Conservation (phyloP, 2,797 vertebrate species). For the Gila robusta region DNA sequence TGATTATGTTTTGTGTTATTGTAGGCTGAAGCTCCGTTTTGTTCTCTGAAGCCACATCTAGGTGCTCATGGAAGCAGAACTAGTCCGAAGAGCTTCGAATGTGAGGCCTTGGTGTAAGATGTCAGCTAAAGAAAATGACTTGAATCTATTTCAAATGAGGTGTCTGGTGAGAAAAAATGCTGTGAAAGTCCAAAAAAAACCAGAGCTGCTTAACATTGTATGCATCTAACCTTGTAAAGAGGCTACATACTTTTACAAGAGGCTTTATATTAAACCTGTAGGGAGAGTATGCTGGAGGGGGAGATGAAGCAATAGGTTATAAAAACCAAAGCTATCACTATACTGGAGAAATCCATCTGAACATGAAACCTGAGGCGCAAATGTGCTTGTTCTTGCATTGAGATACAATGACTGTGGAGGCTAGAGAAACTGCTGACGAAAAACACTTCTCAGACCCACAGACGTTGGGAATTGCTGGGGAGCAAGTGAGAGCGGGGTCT, state of each 20-base stretch:
- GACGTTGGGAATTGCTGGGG: constrained; percentile 57
- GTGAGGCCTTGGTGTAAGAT: constrained; percentile 33
- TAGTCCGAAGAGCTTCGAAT: constrained; percentile 19
- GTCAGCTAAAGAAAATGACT: constrained; percentile 27
- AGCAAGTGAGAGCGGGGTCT: constrained; percentile 59
- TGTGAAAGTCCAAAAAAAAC: constrained; percentile 52
- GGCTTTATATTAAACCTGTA: constrained; percentile 33
- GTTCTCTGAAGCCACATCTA: constrained; percentile 43
- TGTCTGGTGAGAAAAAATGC: constrained; percentile 47
- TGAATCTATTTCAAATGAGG: constrained; percentile 46
- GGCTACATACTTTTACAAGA: constrained; percentile 50
- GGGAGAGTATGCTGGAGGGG: not conserved
- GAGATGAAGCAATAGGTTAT: constrained; percentile 49
- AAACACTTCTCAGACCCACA: constrained; percentile 38
- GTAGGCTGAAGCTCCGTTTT: constrained; percentile 37
- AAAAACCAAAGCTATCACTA: constrained; percentile 24
- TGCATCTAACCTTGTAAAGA: constrained; percentile 43
- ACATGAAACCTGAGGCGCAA: constrained; percentile 11
- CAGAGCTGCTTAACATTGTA: constrained; percentile 35
- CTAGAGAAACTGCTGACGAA: constrained; percentile 32
- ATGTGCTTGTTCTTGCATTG: constrained; percentile 10
- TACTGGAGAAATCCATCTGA: constrained; percentile 5
- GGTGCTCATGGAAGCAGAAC: constrained; percentile 13
- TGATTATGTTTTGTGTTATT: constrained; percentile 37
- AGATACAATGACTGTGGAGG: constrained; percentile 2